Base-by-base conservation (phyloP, 2,113 vertebrate species). In the Dendrocopos noguchii region DNA sequence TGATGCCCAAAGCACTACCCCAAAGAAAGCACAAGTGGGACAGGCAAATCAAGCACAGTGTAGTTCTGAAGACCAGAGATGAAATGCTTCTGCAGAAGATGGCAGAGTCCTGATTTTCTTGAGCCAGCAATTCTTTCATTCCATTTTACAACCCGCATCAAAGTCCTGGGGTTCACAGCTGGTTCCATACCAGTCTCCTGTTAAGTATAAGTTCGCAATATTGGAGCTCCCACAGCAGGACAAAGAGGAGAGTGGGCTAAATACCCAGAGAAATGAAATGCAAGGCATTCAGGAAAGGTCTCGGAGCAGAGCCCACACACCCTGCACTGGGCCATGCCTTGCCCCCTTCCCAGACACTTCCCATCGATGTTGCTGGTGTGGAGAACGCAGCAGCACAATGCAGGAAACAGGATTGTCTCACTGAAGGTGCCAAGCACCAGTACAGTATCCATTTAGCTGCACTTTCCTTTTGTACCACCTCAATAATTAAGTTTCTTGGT, bases 1-100 rank as follows among this genome's bases (percentile, higher is more conserved):
- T 1, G 10, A 52, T 28, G 44, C 61, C 70, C 74, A 46, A 19
- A 68, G 50, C 12, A 1, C 42, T 15, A 4, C 15, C 87, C 63
- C 36, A 6, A 17, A 44, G 34, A 61, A 47, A 83, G 12, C 1
- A 3, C 33, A 7, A 24, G 0, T 1, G 80, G 66, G 20, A 47
- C 87, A 42, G 64, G n/a, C 9, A n/a, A 56, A 39, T 2, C 17
- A 27, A 31, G n/a, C 34, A 15, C 20, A 1, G 0, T 0, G 6
- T 6, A 25, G 3, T 3, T 50, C 28, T 11, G 18, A 52, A 28
- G 34, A 24, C 3, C 20, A 25, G 68, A 66, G 64, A 33, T 27
- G 7, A 42, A 80, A 60, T 8, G 36, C 16, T 74, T n/a, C 25
- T 36, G 28, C 66, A 16, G 50, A 22, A 47, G 68, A 5, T 8